Evolutionary conservation across 2,113 vertebrate genomes (phyloP).

Genomic region (Oophaga pumilio): DNA sequence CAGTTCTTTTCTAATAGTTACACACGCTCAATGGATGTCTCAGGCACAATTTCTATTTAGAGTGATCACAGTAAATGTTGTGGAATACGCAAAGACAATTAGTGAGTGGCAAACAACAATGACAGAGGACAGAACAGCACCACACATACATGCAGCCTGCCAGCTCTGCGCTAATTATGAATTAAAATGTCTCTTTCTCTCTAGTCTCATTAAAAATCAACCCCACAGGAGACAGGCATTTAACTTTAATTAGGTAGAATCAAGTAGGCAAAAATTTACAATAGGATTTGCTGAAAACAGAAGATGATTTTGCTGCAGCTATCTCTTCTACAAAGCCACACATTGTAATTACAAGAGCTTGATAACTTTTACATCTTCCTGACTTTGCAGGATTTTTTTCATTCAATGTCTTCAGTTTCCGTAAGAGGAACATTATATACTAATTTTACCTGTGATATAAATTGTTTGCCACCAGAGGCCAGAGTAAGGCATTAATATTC

Average conservation of each 20-base stretch:
- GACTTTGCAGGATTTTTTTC: conserved; percentile 33
- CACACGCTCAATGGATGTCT: conserved; percentile 3
- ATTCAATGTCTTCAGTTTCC: neutral
- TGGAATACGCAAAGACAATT: conserved; percentile 29
- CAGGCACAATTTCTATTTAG: conserved; percentile 29
- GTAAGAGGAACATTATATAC: neutral
- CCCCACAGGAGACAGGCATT: conserved; percentile 40
- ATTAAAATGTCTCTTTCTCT: neutral
- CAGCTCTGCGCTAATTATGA: conserved; percentile 61
- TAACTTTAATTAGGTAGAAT: conserved; percentile 59
- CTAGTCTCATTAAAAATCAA: conserved; percentile 48
- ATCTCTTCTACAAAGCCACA: conserved; percentile 44
- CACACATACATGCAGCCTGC: conserved; percentile 5
- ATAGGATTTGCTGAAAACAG: conserved; percentile 62
- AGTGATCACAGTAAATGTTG: conserved; percentile 35
- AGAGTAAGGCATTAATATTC: neutral
- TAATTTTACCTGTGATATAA: neutral
- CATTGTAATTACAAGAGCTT: conserved; percentile 57
- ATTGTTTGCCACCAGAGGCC: too few relatives aligned
- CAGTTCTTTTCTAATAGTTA: neutral
- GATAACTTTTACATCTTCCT: conserved; percentile 40
- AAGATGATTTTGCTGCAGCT: conserved; percentile 59
- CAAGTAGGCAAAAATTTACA: conserved; percentile 61
- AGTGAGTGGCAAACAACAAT: conserved; percentile 48
- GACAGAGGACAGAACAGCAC: conserved; percentile 33